Conservation (phyloP, 1,140 invertebrate species). For the Trichonephila inaurata region DNA sequence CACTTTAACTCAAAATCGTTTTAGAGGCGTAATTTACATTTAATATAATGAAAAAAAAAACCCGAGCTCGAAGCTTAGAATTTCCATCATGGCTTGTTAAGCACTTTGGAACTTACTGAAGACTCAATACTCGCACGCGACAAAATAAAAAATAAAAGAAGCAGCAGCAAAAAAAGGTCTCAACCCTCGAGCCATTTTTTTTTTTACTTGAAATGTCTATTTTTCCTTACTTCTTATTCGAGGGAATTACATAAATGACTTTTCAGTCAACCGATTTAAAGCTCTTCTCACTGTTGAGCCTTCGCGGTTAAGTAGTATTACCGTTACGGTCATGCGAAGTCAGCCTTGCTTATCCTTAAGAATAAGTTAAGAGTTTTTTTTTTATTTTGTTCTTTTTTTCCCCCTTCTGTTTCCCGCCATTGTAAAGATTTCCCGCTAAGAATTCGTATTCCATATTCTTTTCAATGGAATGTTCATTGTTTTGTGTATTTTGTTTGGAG, state of each 20-base stretch:
- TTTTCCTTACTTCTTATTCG: background rate
- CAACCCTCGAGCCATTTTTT: background rate
- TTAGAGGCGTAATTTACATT: background rate
- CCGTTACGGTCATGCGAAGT: slow-evolving; percentile 12
- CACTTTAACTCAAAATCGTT: background rate
- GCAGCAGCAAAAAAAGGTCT: background rate
- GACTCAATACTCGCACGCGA: background rate
- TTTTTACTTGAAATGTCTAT: slow-evolving; percentile 1
- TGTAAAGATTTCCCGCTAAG: background rate
- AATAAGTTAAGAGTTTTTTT: background rate
- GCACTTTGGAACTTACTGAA: background rate
- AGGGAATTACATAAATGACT: background rate
- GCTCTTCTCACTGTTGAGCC: background rate
- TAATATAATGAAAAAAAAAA: background rate
- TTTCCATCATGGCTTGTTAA: slow-evolving; percentile 5
- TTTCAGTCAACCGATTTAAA: slow-evolving; percentile 27
- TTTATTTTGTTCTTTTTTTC: background rate
- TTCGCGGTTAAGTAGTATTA: slow-evolving; percentile 26
- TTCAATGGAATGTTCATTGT: background rate
- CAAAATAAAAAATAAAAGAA: background rate
- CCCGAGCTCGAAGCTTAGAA: background rate
- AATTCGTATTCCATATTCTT: background rate
- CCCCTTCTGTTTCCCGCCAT: background rate
- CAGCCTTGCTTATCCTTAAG: slow-evolving; percentile 24
- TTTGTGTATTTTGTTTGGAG: background rate